Evolutionary conservation across 1,140 invertebrate species (phyloP).

Genomic region (Temnothorax longispinosus): DNA sequence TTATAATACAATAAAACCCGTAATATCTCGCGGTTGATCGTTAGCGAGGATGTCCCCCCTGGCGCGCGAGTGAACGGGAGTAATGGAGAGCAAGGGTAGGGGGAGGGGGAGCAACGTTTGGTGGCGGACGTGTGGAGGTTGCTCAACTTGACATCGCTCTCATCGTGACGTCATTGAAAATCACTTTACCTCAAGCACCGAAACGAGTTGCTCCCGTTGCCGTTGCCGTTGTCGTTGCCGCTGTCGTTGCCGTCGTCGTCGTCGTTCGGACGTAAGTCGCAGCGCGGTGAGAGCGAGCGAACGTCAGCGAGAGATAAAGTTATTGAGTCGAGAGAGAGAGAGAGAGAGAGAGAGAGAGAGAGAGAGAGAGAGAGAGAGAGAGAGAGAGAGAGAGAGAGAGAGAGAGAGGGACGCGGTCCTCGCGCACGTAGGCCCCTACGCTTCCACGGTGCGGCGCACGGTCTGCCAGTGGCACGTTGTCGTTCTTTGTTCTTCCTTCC

Average conservation of each 20-base stretch:
- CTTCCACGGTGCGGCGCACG: conserved; percentile 29
- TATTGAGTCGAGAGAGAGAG: conserved; percentile 8
- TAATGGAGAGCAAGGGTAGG: background rate
- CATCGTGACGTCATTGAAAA: conserved; percentile 70
- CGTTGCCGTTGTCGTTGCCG: conserved; percentile 1
- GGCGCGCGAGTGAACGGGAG: conserved; percentile 12
- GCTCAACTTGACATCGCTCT: conserved; percentile 74
- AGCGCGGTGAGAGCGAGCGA: conserved; percentile 20
- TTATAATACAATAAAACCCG: conserved; percentile 11
- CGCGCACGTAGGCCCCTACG: conserved; percentile 8
- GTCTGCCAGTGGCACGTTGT: conserved; percentile 60
- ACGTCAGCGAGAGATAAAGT: conserved; percentile 44
- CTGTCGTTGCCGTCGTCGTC: conserved; percentile 29
- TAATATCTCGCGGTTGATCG: conserved; percentile 50
- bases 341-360: background rate
- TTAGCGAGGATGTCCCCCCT: conserved; percentile 27
- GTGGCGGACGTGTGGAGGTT: conserved; percentile 66
- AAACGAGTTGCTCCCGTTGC: conserved; percentile 43
- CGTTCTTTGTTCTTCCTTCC: conserved; percentile 77
- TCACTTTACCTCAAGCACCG: conserved; percentile 72
- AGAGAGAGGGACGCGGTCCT: conserved; percentile 48
- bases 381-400: conserved; percentile 2
- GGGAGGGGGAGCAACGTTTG: conserved; percentile 11
- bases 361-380: conserved; percentile 1
- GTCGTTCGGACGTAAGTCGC: conserved; percentile 29